Conservation (phyloP, 2,797 vertebrate genomes). For the Coccyzus lansbergi region DNA sequence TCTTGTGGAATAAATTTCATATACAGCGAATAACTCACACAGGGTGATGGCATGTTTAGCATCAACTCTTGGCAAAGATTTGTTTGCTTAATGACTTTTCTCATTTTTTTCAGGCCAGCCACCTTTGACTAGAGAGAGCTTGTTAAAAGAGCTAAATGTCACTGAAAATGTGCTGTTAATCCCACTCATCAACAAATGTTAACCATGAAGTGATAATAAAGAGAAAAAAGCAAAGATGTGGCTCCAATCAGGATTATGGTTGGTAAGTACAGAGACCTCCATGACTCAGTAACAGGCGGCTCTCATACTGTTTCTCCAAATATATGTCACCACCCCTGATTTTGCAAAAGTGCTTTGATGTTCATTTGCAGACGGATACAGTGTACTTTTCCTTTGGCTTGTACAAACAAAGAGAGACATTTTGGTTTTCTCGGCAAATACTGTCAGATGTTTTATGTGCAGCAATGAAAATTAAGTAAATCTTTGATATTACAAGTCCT, state of each 20-base stretch:
- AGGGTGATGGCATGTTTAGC: constrained; percentile 61
- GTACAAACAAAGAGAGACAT: constrained; percentile 82
- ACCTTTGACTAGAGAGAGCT: constrained; percentile 68
- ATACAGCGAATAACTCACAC: constrained; percentile 59
- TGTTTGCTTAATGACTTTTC: constrained; percentile 73
- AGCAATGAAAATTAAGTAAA: constrained; percentile 72
- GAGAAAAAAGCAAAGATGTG: constrained; percentile 21
- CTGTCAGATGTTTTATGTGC: constrained; percentile 76
- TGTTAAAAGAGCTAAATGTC: constrained; percentile 74
- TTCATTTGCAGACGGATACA: constrained; percentile 80
- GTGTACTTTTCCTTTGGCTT: constrained; percentile 79
- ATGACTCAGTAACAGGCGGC: constrained; percentile 73
- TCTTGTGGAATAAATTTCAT: constrained; percentile 67
- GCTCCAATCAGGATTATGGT: constrained; percentile 66
- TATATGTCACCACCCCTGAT: constrained; percentile 78
- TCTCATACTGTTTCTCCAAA: constrained; percentile 87
- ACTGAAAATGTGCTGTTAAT: constrained; percentile 70
- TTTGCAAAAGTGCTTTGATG: constrained; percentile 84
- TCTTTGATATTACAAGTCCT: constrained; percentile 49
- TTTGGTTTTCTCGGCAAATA: constrained; percentile 82
- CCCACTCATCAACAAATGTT: constrained; percentile 73
- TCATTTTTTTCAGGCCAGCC: constrained; percentile 54
- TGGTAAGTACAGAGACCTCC: constrained; percentile 50
- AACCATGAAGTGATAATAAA: constrained; percentile 70
- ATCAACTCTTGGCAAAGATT: constrained; percentile 67